Base-by-base conservation (phyloP, 2,888 invertebrate species). In the Epistrophe eligans region DNA sequence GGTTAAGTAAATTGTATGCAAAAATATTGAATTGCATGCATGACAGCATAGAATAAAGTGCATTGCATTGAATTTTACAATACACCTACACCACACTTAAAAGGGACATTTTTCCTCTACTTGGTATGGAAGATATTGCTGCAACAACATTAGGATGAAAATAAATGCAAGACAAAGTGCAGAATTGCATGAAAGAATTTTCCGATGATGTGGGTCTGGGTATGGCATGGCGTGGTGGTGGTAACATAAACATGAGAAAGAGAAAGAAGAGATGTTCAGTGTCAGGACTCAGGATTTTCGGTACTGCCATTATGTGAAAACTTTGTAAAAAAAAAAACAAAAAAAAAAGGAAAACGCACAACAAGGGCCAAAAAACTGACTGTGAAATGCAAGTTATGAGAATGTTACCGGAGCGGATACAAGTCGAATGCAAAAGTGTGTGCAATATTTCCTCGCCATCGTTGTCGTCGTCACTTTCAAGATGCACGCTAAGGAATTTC, bases 21-120 rank as follows among this genome's bases (percentile, higher is more conserved):
- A 83, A 87, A 87, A 87, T 87, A 87, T 87, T 83, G 83, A 87
- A 87, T 83, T 82, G 87, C 87, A 88, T 84, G 88, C 88, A 88
- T 84, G 84, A 77, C 79, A 77, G 80, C 67, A 80, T 79, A 79
- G 72, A 79, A 84, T 80, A 88, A 88, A 88, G 84, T 88, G 84
- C 88, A 80, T 74, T 15, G 83, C 79, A 82, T 66, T 43, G 43
- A 13, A 40, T 19, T 38, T 70, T 8, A 8, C 4, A 9, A 35
- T 45, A 58, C 48, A 50, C 28, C 4, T n/a, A 57, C n/a, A 57
- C 10, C n/a, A 32, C 45, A 38, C 19, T 15, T n/a, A 4, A 32
- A 13, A 40, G 67, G 19, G 9, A 15, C 38, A 15, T 17, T 7
- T 19, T 17, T 67, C 64, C 32, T 40, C 19, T 24, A 24, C 24